Percentiles rank a stretch among this genome's conserved stretches.
Evolutionary conservation across 2,797 vertebrate genomes (phyloP).

Genomic region (Tenualosa thibaudeaui): DNA sequence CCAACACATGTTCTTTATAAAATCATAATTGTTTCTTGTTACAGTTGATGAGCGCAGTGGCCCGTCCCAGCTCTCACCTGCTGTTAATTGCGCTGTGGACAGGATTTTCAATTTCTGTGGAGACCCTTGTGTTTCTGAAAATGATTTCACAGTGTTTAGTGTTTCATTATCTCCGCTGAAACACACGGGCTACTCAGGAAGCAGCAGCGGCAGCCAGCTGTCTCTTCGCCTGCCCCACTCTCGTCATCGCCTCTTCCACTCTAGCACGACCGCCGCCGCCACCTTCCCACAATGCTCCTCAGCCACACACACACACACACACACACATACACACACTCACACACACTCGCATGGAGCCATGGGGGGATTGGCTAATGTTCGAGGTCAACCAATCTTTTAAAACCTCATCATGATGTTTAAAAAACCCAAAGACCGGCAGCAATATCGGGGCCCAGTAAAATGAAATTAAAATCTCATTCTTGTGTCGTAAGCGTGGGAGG

Average conservation of each 20-base stretch:
- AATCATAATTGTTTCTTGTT: conserved; percentile 24
- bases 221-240: conserved; percentile 24
- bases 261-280: background rate
- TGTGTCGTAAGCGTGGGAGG: conserved; percentile 49
- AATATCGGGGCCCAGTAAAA: conserved; percentile 55
- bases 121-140: background rate
- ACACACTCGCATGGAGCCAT: conserved; percentile 45
- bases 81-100: conserved; percentile 14
- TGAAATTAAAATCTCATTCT: conserved; percentile 59
- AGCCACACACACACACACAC: conserved; percentile 11
- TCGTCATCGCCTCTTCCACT: background rate
- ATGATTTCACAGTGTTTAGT: conserved; percentile 33
- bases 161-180: conserved; percentile 32
- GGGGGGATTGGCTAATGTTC: conserved; percentile 53
- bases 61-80: background rate
- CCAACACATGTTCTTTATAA: conserved; percentile 21
- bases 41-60: conserved; percentile 12
- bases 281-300: conserved; percentile 4
- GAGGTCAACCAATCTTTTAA: conserved; percentile 58
- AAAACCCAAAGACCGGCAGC: conserved; percentile 55
- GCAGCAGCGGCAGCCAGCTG: conserved; percentile 23
- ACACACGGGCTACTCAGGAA: conserved; percentile 9
- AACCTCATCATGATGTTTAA: conserved; percentile 57
- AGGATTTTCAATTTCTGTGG: background rate
- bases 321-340: background rate